Evolutionary conservation across 1,140 invertebrate species (phyloP), one percentile per base, ranked within the genome.

Genomic region (Nasonia longicornis): DNA sequence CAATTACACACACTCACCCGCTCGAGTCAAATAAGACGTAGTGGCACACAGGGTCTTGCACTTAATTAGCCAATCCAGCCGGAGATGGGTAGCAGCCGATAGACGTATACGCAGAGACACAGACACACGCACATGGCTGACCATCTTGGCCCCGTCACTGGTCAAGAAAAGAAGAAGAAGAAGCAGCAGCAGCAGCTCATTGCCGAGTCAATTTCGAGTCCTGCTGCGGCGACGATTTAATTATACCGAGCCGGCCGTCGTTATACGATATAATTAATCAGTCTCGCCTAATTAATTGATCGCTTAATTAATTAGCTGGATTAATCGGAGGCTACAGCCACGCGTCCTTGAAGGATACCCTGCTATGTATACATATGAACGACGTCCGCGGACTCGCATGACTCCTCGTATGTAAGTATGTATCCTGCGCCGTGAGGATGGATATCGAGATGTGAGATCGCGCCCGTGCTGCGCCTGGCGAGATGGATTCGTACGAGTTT

Each of bases 281-380:
- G 52, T 58, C 8, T 58, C 66, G 73, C 73, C 66, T 76, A 81
- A 75, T 81, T 76, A 81, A 81, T 81, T 81, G 80, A 81, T 64
- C 69, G 75, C 80, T 81, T 81, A 81, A 81, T 81, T 81, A 81
- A 81, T 81, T 81, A 81, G 67, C 3, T 31, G 26, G 42, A 75
- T 80, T 80, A 80, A 75, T 75, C 38, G 72, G 79, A 31, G n/a
- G 78, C 58, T 35, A 38, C 22, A 42, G 10, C n/a, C 67, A 70
- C 45, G 42, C 67, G 66, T 70, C 67, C 66, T 78, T 70, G 66
- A 20, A n/a, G 12, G 14, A 8, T 29, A 45, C n/a, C n/a, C 14
- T 16, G 52, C 52, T 20, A 16, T n/a, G 4, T 20, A 58, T 58
- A n/a, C 11, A 52, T 52, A 52, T 20, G 52, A 58, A 52, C 48